Evolutionary conservation across 2,113 vertebrate species (phyloP), one percentile per base, ranked within the genome.

Genomic region (Enhydra lutris): DNA sequence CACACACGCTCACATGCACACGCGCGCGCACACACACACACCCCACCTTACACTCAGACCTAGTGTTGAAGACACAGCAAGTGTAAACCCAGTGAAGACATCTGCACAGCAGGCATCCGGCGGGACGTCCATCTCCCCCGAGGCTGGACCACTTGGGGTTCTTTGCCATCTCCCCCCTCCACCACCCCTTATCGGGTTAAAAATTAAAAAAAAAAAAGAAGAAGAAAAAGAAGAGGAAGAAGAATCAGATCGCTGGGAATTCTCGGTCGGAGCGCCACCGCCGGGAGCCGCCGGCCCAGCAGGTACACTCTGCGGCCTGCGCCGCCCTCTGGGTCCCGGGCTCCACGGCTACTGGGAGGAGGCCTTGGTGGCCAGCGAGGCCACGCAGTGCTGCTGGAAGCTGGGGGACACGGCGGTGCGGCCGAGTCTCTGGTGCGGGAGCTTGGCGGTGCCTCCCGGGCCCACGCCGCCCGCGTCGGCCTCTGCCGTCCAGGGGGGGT

Each of bases 311-410:
- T 45, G 94, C 79, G 78, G 84, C 96, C 97, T 24, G 34, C 20
- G 94, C 97, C 57, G 96, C 91, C 98, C 97, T 97, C 96, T 98
- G 86, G 95, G 98, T 99, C 98, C 96, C 10, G 83, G 96, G 97
- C 95, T 97, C 92, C 65, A 67, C 90, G 98, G 99, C 99, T 99
- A 99, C 98, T 99, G 99, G 90, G 99, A 99, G 71, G 99, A 99
- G 88, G 99, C 99, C 98, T 99, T 99, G 89, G 99, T 99, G 92
- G 99, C 99, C 99, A 99, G 98, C 0, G 99, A 99, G 96, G 99
- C 99, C 65, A 99, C 99, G 10, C 99, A 99, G 98, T 99, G 99
- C 99, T 99, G 99, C 99, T 99, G 99, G 99, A 99, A 99, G 99
- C 99, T 99, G 97, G 99, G 99, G 23, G 99, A 99, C 99, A 99